Conservation (phyloP, 53 echinoderm and acorn worm species). For the Hippasteria phrygiana region DNA sequence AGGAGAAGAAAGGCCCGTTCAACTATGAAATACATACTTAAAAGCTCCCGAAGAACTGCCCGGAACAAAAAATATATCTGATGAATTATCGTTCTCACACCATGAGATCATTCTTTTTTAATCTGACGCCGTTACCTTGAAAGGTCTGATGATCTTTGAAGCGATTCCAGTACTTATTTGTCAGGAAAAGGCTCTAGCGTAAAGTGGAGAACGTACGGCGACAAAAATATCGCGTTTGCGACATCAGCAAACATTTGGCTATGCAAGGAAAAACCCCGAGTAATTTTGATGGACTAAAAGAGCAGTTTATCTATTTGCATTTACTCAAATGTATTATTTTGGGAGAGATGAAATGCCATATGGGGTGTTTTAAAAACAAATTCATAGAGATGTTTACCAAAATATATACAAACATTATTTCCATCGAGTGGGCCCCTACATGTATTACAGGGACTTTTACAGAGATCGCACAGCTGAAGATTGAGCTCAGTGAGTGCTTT, state of each 20-base stretch:
- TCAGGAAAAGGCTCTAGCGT: constrained; percentile 30
- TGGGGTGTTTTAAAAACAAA: too few species aligned
- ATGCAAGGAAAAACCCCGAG: too few species aligned
- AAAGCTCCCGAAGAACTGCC: constrained; percentile 25
- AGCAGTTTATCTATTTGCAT: too few species aligned
- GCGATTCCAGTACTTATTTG: neutral
- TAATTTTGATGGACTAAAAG: too few species aligned
- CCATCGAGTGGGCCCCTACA: too few species aligned
- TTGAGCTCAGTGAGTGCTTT: too few species aligned
- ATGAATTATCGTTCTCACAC: constrained; percentile 21
- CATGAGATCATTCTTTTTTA: constrained; percentile 10
- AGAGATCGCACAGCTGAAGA: too few species aligned
- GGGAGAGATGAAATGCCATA: too few species aligned
- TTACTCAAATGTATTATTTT: too few species aligned
- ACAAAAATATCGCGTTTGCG: neutral
- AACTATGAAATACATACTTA: constrained; percentile 42
- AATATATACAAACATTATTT: too few species aligned
- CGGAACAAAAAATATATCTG: constrained; percentile 6
- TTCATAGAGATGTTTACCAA: too few species aligned
- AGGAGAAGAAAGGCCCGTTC: neutral
- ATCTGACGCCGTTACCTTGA: neutral
- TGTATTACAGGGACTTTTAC: too few species aligned
- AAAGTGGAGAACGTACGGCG: neutral
- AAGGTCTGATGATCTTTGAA: neutral
- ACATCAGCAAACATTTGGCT: neutral